Base-by-base conservation (phyloP, 37 sponge, comb jelly and placozoan species). In the Petrosia ficiformis region DNA sequence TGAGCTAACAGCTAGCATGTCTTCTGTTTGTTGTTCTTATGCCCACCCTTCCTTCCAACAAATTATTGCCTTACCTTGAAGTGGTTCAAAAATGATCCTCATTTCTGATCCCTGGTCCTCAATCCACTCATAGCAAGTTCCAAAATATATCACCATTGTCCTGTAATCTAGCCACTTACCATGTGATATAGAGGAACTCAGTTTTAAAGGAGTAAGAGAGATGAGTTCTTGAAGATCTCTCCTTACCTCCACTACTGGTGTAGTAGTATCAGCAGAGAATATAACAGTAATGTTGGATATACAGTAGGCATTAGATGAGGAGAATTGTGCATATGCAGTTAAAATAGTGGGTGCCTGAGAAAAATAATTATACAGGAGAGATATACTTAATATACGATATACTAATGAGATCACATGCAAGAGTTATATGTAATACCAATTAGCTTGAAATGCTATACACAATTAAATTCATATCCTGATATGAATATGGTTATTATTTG, bases 91-190 rank as follows among this genome's bases (percentile, higher is more conserved):
- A 28, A 60, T 29, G 30, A 80, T 44, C 59, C 30, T 44, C 32
- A 80, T 38, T 48, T 48, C 54, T 48, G 10, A 16, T 19, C 14
- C n/a, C n/a, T n/a, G 1, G 72, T 44, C 41, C 67, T 73, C 38
- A 65, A 33, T 34, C 8, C 16, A 2, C 40, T 48, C 2, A 16
- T 72, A 72, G 72, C 83, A 82, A 34, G 28, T 48, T 3, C 33
- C 54, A 57, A 82, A 74, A 34, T 65, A 1, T 0, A 82, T 40
- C n/a, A 75, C 75, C 34, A 82, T 41, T 16, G 83, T 82, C 14
- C 24, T 57, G 33, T 74, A 59, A 42, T 82, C 83, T 43, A 65
- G 31, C 83, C 83, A 82, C 1, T 39, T 11, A 1, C 83, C 83
- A 57, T 34, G 28, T 37, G 66, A 52, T 0, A 30, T 40, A 33